phyloP scores from a whole-genome alignment of 2,888 invertebrate species.

The Eupithecia centaureata region DNA sequence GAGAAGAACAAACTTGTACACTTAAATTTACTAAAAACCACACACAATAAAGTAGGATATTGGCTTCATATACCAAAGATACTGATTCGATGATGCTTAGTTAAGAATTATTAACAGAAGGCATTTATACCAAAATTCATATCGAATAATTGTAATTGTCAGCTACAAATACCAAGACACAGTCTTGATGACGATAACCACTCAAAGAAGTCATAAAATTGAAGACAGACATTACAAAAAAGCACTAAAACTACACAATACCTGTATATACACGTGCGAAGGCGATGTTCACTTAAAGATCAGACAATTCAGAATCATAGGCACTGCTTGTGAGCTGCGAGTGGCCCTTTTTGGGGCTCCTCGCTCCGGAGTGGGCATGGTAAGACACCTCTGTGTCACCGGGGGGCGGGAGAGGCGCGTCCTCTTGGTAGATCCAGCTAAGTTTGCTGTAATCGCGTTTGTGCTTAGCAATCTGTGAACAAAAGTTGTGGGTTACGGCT shows the following conservation, averaged over 20 bases:
- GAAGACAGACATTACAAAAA: too few relatives aligned
- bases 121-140: too few relatives aligned
- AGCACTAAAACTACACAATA: background rate
- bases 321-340: too few relatives aligned
- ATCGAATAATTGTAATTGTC: background rate
- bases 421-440: constrained; percentile 88
- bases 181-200: too few relatives aligned
- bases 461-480: constrained; percentile 51
- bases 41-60: background rate
- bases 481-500: background rate
- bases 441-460: constrained; percentile 82
- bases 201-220: background rate
- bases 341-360: too few relatives aligned
- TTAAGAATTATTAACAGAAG: too few relatives aligned
- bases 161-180: background rate
- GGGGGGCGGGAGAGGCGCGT: constrained; percentile 86
- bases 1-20: background rate
- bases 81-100: too few relatives aligned
- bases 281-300: too few relatives aligned
- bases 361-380: background rate
- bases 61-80: background rate
- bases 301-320: too few relatives aligned
- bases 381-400: background rate
- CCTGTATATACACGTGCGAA: too few relatives aligned
- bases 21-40: background rate